Percentiles rank a stretch among this genome's conserved stretches.
Conservation (phyloP, 1,140 invertebrate genomes). For the Trachymyrmex cornetzi region DNA sequence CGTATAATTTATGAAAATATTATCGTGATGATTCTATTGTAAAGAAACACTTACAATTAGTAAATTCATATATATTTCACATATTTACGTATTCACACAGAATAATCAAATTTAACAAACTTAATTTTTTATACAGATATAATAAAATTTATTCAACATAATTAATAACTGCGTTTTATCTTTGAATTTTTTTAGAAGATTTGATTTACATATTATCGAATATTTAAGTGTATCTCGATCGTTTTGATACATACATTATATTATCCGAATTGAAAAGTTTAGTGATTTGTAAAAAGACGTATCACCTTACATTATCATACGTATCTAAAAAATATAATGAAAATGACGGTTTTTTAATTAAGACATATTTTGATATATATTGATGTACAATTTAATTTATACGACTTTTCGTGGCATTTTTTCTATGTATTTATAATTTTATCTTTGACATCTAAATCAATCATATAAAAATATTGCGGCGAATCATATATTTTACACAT, state of each 20-base stretch:
- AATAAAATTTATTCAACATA: background rate
- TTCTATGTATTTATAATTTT: slow-evolving; percentile 31
- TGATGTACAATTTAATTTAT: slow-evolving; percentile 22
- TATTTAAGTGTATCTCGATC: background rate
- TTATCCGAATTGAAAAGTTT: background rate
- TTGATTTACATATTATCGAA: background rate
- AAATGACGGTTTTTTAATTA: background rate
- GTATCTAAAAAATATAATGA: slow-evolving; percentile 16
- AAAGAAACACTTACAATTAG: background rate
- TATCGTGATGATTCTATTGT: background rate
- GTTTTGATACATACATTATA: background rate
- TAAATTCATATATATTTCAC: background rate
- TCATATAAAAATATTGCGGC: slow-evolving; percentile 39
- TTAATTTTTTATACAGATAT: background rate
- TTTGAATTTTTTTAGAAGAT: background rate
- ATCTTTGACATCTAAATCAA: slow-evolving; percentile 11
- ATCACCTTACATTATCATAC: background rate
- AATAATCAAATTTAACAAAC: background rate
- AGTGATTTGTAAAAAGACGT: background rate
- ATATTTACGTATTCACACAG: background rate
- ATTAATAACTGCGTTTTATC: background rate
- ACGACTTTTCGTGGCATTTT: background rate
- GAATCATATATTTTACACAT: slow-evolving; percentile 8
- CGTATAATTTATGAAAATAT: background rate
- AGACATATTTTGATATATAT: background rate